Evolutionary conservation across 2,888 invertebrate genomes (phyloP), one percentile per base, ranked within the genome.

Genomic region (Nomada hirtipes): DNA sequence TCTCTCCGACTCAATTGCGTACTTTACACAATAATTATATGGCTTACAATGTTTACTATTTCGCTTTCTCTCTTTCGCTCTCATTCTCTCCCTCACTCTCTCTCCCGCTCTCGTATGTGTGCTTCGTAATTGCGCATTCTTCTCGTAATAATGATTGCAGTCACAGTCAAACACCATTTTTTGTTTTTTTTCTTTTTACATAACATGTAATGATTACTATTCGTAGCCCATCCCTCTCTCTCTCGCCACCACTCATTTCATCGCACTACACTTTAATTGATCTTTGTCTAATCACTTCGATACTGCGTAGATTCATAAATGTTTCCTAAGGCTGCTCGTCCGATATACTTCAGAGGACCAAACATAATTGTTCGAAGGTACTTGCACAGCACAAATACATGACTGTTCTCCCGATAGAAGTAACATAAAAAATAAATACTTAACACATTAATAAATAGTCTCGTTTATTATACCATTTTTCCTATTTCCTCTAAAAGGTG

Each of bases 101-200:
- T 63, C 72, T 69, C 65, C 53, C 55, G 64, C 61, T 59, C 57
- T 70, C 79, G 81, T 83, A 77, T 76, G 76, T 86, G 77, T 89
- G 78, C 75, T 72, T 79, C 71, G 55, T 78, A 75, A 82, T 81
- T 75, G 67, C 77, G 83, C 81, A 84, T 82, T 81, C 84, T 71
- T 77, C 86, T 86, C 82, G 85, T 87, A 89, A 88, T 91, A 91
- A 92, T 92, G 93, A 93, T 93, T 93, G 93, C 93, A 93, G 93
- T 93, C 93, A 93, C 93, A 93, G 92, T 93, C 89, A 91, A 83
- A 92, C 91, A 84, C 89, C 86, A 82, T 85, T 86, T 74, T 76
- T 76, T 76, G 84, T 75, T 55, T 23, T 55, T 63, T 57, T 57
- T n/a, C 53, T 63, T 68, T 57, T 79, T 87, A 83, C 87, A 90